These are phyloP conservation scores for Poeciliopsis gracilis DNA, from an alignment of 2,797 vertebrate genomes.

Conservation along the genomic window DNA sequence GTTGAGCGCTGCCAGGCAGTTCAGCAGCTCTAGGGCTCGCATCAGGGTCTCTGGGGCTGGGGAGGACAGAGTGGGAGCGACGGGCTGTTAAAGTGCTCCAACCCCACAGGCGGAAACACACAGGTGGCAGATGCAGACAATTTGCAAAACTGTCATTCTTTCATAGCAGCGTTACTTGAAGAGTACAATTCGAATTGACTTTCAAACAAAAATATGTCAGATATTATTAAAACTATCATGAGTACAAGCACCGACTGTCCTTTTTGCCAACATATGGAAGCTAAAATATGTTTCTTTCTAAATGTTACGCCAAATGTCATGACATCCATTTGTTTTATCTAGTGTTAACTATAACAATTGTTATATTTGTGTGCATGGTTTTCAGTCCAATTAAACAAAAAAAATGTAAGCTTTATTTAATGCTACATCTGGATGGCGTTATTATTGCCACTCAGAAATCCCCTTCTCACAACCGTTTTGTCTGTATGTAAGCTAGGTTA, in stretches of 20 bases:
- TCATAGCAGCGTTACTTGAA: constrained; percentile 19
- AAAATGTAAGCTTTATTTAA: no score
- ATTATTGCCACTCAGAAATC: no score
- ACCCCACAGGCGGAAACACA: constrained; percentile 32
- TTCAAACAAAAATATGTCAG: constrained; percentile 17
- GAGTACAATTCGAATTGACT: constrained; percentile 19
- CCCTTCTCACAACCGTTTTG: not conserved
- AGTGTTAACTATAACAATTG: not conserved
- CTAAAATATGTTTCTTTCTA: not conserved
- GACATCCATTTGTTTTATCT: not conserved
- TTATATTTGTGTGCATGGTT: no score
- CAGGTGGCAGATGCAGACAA: constrained; percentile 25
- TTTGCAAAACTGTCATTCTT: constrained; percentile 38
- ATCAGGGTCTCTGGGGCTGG: constrained; percentile 97
- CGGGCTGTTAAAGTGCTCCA: constrained; percentile 33
- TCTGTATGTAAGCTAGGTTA: not conserved
- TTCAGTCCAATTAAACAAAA: no score
- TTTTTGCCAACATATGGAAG: not conserved
- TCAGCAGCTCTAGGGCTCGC: constrained; percentile 95
- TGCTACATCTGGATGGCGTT: no score
- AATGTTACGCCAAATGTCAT: not conserved
- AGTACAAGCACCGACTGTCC: not conserved
- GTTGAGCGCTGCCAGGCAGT: constrained; percentile 95
- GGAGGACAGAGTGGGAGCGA: constrained; percentile 29
- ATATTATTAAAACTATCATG: constrained; percentile 24